These are phyloP conservation scores for Rhodeus uyekii DNA, from an alignment of 2,797 vertebrate genomes.

Conservation along the genomic window DNA sequence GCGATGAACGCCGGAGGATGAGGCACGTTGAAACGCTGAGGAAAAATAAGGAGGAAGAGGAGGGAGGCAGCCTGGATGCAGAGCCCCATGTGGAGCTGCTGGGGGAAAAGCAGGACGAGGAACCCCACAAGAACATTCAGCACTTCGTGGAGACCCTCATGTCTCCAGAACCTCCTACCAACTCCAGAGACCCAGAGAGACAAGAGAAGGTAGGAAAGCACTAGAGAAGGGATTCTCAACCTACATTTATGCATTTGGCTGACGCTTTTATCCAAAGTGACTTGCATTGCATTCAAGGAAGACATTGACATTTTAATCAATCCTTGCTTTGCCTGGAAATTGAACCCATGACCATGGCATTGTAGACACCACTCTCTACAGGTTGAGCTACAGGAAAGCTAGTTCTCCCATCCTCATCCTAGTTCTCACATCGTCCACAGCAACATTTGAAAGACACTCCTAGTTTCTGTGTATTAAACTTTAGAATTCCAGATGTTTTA, in stretches of 20 bases:
- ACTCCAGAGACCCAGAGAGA: neutral
- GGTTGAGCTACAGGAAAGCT: too few species aligned
- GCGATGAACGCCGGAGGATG: slow-evolving; percentile 74
- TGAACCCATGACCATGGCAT: too few species aligned
- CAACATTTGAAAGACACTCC: neutral
- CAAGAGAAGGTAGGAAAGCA: slow-evolving; percentile 24
- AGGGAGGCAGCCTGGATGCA: slow-evolving; percentile 45
- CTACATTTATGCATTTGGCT: too few species aligned
- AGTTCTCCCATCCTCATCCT: too few species aligned
- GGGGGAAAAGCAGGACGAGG: slow-evolving; percentile 53
- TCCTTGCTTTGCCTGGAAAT: too few species aligned
- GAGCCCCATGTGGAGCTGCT: slow-evolving; percentile 48
- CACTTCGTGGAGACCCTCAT: neutral
- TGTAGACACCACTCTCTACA: too few species aligned
- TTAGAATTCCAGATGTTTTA: neutral
- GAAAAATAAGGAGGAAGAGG: slow-evolving; percentile 71
- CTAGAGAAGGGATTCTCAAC: neutral
- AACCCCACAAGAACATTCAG: neutral
- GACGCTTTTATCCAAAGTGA: too few species aligned
- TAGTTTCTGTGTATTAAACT: neutral
- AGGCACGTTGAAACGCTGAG: slow-evolving; percentile 71
- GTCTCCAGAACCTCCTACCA: neutral
- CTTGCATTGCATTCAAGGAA: too few species aligned
- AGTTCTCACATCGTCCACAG: too few species aligned
- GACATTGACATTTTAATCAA: too few species aligned